These are phyloP conservation scores for Rafetus swinhoei DNA, from an alignment of 2,113 vertebrate species.

Conservation along the genomic window DNA sequence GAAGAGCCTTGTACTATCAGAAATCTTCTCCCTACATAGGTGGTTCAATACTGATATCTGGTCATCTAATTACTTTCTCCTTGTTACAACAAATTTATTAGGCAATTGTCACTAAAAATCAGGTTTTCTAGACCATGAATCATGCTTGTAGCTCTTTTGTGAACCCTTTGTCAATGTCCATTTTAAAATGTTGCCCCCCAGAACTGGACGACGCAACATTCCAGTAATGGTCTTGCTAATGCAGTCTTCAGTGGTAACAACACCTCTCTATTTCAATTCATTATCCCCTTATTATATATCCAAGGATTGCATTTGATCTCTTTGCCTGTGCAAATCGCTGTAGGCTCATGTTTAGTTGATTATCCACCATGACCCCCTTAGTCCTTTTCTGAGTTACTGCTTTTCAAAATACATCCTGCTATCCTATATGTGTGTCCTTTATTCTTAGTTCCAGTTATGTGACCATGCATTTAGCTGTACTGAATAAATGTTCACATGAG, in stretches of 20 bases:
- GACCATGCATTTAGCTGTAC: not conserved
- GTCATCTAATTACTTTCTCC: not conserved
- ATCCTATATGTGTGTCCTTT: not conserved
- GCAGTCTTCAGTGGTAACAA: not conserved
- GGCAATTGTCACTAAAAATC: not conserved
- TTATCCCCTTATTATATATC: not conserved
- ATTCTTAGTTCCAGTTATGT: not conserved
- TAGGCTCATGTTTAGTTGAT: not conserved
- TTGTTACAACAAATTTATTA: not conserved
- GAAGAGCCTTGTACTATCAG: not conserved
- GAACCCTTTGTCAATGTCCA: not conserved
- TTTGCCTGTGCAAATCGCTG: not conserved
- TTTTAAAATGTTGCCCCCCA: not conserved
- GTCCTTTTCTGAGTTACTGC: not conserved
- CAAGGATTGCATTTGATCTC: not conserved
- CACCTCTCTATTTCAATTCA: not conserved
- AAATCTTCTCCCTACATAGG: not conserved
- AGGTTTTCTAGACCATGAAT: not conserved
- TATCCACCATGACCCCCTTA: not conserved
- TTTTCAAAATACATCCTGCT: not conserved
- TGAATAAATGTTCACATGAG: no score
- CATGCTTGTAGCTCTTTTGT: not conserved
- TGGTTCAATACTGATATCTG: not conserved
- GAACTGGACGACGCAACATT: not conserved
- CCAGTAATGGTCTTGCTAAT: not conserved